Evolutionary conservation across 2,797 vertebrate genomes (phyloP).

Genomic region (Helarctos malayanus): DNA sequence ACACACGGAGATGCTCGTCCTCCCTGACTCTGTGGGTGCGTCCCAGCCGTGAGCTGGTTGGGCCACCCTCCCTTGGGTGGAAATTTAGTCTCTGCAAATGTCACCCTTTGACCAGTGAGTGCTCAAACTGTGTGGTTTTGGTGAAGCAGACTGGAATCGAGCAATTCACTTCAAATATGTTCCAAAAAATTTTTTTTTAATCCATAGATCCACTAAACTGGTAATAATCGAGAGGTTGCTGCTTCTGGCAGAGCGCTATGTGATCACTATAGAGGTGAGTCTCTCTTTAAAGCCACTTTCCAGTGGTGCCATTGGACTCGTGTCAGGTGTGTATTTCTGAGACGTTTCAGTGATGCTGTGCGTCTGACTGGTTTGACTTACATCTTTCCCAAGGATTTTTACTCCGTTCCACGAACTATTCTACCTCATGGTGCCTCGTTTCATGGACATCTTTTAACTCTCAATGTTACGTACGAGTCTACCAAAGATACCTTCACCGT

Average conservation of each 20-base stretch:
- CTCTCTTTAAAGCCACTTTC: background rate
- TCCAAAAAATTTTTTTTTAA: slow-evolving; percentile 46
- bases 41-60: background rate
- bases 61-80: background rate
- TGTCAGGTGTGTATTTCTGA: background rate
- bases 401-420: slow-evolving; percentile 99
- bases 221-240: slow-evolving; percentile 99
- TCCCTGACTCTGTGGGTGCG: background rate
- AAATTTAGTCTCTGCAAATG: background rate
- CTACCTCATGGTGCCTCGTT: slow-evolving; percentile 99
- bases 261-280: slow-evolving; percentile 98
- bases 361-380: slow-evolving; percentile 45
- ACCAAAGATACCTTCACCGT: slow-evolving; percentile 99
- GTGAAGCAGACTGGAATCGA: background rate
- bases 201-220: slow-evolving; percentile 97
- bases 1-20: background rate
- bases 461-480: slow-evolving; percentile 98
- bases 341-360: background rate
- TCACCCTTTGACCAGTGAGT: background rate
- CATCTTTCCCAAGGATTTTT: slow-evolving; percentile 93
- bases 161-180: slow-evolving; percentile 23
- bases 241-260: slow-evolving; percentile 98
- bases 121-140: background rate
- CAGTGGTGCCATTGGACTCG: background rate
- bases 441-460: slow-evolving; percentile 97